Conservation (phyloP, 2,113 vertebrate genomes). For the Dicaeum eximium region DNA sequence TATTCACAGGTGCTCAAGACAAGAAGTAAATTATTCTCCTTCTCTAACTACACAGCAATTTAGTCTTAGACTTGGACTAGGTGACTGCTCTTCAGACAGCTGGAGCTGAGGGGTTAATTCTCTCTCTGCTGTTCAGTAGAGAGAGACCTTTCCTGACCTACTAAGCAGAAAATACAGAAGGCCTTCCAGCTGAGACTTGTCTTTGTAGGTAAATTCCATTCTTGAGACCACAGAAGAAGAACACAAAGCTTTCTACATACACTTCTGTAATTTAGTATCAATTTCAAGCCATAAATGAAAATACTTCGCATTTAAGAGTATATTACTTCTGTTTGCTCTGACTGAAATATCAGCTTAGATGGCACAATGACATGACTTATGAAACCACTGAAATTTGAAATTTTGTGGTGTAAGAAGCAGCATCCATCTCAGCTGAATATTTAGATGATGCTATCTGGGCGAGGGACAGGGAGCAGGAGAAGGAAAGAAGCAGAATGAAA, state of each 20-base stretch:
- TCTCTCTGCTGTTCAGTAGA: neutral
- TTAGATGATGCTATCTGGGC: neutral
- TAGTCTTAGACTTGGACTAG: neutral
- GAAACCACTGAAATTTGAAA: neutral
- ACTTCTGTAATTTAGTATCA: neutral
- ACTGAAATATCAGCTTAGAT: neutral
- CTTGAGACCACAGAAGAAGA: neutral
- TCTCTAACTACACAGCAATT: neutral
- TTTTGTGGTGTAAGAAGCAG: neutral
- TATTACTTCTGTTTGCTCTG: neutral
- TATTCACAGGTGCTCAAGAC: neutral
- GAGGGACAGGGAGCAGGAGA: neutral
- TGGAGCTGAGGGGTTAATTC: neutral
- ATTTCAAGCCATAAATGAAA: neutral
- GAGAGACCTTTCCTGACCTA: neutral
- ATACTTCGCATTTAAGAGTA: neutral
- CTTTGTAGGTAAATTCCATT: neutral
- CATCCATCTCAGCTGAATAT: neutral
- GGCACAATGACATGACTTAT: neutral
- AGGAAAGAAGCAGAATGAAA: constrained; percentile 9
- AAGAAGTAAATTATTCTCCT: neutral
- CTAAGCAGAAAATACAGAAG: neutral
- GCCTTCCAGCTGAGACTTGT: neutral
- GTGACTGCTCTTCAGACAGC: neutral
- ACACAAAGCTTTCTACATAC: neutral